A percentile compares a stretch with the other conserved stretches of the same genome.
Conservation (phyloP, 2,113 vertebrate species). For the Oncorhynchus clarkii region DNA sequence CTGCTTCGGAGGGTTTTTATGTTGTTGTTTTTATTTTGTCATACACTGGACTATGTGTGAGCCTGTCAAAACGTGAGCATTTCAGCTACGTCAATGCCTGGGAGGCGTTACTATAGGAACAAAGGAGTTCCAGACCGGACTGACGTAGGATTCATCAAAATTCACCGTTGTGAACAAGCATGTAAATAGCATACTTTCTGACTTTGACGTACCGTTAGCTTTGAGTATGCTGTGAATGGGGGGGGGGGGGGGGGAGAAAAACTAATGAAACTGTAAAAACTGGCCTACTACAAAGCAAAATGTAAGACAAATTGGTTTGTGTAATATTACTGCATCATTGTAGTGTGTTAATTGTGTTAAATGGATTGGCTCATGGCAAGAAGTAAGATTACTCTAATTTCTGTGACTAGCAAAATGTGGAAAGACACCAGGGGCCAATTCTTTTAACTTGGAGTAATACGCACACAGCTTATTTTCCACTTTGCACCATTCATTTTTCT, state of each 20-base stretch:
- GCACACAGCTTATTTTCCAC: conserved; percentile 44
- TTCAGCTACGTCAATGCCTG: conserved; percentile 62
- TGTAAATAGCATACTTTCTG: conserved; percentile 71
- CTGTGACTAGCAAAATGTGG: conserved; percentile 41
- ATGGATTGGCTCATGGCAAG: conserved; percentile 50
- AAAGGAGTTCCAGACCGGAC: conserved; percentile 38
- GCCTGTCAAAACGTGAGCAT: conserved; percentile 60
- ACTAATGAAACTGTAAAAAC: conserved; percentile 38
- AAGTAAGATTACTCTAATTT: conserved; percentile 4
- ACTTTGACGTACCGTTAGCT: conserved; percentile 69
- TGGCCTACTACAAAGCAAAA: conserved; percentile 19
- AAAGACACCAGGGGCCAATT: conserved; percentile 39
- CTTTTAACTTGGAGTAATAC: conserved; percentile 38
- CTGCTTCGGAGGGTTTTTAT: conserved; percentile 63
- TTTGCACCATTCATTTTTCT: conserved; percentile 46
- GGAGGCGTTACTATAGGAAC: conserved; percentile 51
- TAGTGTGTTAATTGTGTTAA: conserved; percentile 30
- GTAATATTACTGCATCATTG: conserved; percentile 32
- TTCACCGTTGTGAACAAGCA: conserved; percentile 47
- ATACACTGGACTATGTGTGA: conserved; percentile 47
- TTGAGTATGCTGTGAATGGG: conserved; percentile 69
- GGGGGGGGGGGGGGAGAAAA: conserved; percentile 33
- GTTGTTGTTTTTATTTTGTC: conserved; percentile 68
- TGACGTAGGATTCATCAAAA: conserved; percentile 41
- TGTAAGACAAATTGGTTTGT: conserved; percentile 36